Conservation (phyloP, 1,140 invertebrate species). For the Orussus abietinus region DNA sequence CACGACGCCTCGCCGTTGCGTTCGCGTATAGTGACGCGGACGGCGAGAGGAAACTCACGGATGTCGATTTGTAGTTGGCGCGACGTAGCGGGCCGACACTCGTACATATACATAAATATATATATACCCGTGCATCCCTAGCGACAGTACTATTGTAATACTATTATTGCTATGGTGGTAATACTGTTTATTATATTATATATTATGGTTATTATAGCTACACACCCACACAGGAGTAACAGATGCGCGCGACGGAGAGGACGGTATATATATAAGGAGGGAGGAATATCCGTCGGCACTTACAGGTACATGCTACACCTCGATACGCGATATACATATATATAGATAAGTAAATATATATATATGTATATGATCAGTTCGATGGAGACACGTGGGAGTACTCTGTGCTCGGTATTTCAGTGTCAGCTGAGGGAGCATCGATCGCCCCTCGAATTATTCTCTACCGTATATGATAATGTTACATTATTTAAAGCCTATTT, state of each 20-base stretch:
- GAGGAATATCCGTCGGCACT: no score
- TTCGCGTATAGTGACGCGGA: no score
- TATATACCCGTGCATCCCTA: constrained; percentile 29
- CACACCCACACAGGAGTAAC: no score
- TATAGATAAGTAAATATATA: constrained; percentile 18
- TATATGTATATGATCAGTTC: constrained; percentile 27
- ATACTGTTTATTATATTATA: constrained; percentile 45
- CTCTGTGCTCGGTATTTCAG: constrained; percentile 38
- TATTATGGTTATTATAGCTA: constrained; percentile 35
- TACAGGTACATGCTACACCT: no score
- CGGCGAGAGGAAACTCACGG: no score
- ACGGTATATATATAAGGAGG: no score
- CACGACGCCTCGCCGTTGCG: no score
- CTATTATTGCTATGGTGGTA: constrained; percentile 42
- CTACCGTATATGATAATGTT: constrained; percentile 39
- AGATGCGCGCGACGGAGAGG: no score
- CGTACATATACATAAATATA: no score
- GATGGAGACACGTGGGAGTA: constrained; percentile 29
- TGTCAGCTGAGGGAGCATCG: no score
- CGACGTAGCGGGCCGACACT: constrained; percentile 29
- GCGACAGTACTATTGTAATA: constrained; percentile 35
- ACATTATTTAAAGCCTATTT: constrained; percentile 49
- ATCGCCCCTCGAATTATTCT: constrained; percentile 44
- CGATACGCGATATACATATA: constrained; percentile 22
- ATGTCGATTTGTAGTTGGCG: no score